Base-by-base conservation (phyloP, 2,888 invertebrate species). In the Orgyia antiqua region DNA sequence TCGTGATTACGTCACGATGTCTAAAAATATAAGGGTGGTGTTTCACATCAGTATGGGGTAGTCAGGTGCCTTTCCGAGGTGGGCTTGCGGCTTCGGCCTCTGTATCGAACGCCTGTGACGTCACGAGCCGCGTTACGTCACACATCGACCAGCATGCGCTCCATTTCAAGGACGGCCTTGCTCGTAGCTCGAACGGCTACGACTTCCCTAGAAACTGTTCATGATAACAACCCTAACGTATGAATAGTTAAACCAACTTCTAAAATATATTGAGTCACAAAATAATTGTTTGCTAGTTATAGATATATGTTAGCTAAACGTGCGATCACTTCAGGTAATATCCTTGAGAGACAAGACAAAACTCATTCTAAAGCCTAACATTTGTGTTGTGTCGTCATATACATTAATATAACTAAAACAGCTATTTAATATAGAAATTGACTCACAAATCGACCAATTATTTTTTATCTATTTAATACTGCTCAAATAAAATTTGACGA, bases 151-250 rank as follows among this genome's bases (percentile, higher is more conserved):
- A 15, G 15, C 66, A 72, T 61, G 65, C 68, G 68, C 63, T 59
- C 63, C 53, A 55, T 36, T 70, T 82, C 84, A 86, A 86, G 84
- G 84, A 71, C 83, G 79, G 64, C 74, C 77, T 75, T 77, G 74
- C 61, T 54, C 51, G 51, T 54, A 58, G 58, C 57, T 63, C 59
- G 45, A 42, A 54, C 54, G 63, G 57, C 66, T 67, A 59, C 66
- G 58, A 71, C 69, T 76, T 78, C 74, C 69, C 48, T 43, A 45
- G 34, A 48, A 40, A 39, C 58, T 56, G 56, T 61, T 49, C 47
- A 56, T 48, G 49, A 6, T 47, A 47, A 41, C 34, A 23, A 23
- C 11, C 41, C 36, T 33, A 32, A 31, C 39, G 36, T 27, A 49
- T 24, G 27, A 39, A 27, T 31, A 29, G 29, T 13, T 35, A 35